Evolutionary conservation across 1,140 invertebrate species (phyloP).

Genomic region (Megalonaias nervosa): DNA sequence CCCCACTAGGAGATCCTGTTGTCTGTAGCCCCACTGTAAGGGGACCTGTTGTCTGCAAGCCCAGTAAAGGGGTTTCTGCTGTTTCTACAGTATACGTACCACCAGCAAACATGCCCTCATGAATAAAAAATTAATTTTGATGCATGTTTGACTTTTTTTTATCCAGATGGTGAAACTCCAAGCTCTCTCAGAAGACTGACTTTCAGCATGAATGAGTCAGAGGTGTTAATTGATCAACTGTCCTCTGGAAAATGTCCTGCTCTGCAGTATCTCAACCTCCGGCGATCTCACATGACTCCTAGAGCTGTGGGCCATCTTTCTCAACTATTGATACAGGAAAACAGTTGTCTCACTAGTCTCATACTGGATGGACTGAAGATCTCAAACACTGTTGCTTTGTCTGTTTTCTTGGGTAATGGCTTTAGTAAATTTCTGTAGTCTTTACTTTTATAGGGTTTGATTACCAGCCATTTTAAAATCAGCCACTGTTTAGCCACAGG

Average conservation of each 20-base stretch:
- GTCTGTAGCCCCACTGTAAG: background rate
- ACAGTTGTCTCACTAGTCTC: constrained; percentile 41
- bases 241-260: constrained; percentile 21
- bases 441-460: background rate
- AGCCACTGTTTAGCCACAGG: too few species aligned
- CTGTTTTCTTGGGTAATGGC: constrained; percentile 48
- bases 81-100: too few species aligned
- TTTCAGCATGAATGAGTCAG: constrained; percentile 45
- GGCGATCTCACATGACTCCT: constrained; percentile 27
- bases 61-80: too few species aligned
- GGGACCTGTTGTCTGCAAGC: background rate
- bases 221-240: constrained; percentile 40
- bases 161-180: constrained; percentile 30
- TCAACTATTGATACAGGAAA: constrained; percentile 23
- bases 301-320: constrained; percentile 9
- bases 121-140: background rate
- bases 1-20: background rate
- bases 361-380: constrained; percentile 61
- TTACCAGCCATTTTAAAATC: too few species aligned
- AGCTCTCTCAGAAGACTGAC: constrained; percentile 44
- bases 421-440: background rate
- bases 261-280: constrained; percentile 56
- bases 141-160: constrained; percentile 4
- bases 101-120: too few species aligned
- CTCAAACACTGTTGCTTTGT: constrained; percentile 46